Evolutionary conservation across 2,113 vertebrate species (phyloP).

Genomic region (Budorcas taxicolor): DNA sequence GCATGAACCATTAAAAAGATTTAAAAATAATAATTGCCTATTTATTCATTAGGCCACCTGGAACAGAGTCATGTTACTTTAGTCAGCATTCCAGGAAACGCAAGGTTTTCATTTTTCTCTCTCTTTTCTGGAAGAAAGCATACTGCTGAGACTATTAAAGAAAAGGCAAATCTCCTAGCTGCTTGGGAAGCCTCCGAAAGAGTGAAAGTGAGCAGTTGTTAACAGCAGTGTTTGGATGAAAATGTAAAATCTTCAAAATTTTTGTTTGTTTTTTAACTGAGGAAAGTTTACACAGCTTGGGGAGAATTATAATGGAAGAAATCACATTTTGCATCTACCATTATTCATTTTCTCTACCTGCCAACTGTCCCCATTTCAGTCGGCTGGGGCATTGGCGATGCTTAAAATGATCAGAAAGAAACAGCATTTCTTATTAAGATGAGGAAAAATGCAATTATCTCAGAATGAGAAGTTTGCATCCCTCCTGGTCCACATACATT

Average conservation of each 20-base stretch:
- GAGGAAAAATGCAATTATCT: background rate
- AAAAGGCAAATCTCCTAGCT: conserved; percentile 77
- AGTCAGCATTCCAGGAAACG: conserved; percentile 71
- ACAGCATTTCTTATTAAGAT: background rate
- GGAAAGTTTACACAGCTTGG: conserved; percentile 70
- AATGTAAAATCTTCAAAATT: conserved; percentile 75
- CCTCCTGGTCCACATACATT: background rate
- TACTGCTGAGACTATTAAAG: conserved; percentile 80
- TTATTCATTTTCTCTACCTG: conserved; percentile 60
- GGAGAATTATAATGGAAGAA: conserved; percentile 64
- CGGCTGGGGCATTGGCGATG: background rate
- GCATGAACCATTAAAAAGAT: background rate
- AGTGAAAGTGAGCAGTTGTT: conserved; percentile 70
- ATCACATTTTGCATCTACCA: conserved; percentile 68
- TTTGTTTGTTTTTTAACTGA: conserved; percentile 72
- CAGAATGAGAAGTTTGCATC: background rate
- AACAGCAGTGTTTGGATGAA: conserved; percentile 71
- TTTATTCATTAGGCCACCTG: conserved; percentile 44
- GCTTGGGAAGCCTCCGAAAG: conserved; percentile 77
- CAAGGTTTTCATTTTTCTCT: conserved; percentile 73
- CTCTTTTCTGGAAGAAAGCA: conserved; percentile 75
- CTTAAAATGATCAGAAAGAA: background rate
- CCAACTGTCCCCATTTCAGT: background rate
- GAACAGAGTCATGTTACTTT: conserved; percentile 66
- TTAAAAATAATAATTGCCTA: background rate